Percentiles rank a stretch among this genome's conserved stretches.
phyloP scores from a whole-genome alignment of 2,113 vertebrate genomes.

The Sceloporus undulatus region DNA sequence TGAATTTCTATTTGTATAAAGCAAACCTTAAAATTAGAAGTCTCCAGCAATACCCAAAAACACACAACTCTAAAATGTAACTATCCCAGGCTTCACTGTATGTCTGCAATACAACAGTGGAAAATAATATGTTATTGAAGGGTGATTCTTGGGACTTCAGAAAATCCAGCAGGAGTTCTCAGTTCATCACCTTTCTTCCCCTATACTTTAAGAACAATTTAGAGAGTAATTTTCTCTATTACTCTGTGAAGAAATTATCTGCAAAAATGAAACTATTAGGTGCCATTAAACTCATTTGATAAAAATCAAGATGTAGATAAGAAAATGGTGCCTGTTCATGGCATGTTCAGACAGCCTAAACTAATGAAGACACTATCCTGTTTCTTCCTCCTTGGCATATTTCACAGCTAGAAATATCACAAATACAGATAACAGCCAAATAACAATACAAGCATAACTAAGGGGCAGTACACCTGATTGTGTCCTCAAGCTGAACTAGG shows the following conservation, averaged over 20 bases:
- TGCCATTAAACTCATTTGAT: background rate
- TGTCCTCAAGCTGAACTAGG: too few species aligned
- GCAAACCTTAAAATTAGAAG: too few species aligned
- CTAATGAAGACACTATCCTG: too few species aligned
- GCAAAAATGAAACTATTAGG: background rate
- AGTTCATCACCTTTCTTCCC: background rate
- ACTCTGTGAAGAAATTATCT: background rate
- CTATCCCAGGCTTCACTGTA: too few species aligned
- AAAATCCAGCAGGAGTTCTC: background rate
- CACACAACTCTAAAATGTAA: too few species aligned
- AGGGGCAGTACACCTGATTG: too few species aligned
- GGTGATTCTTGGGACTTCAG: background rate
- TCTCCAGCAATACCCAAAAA: too few species aligned
- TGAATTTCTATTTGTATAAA: too few species aligned
- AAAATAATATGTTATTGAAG: too few species aligned
- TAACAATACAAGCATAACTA: background rate
- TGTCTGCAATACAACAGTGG: too few species aligned
- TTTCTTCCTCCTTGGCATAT: background rate
- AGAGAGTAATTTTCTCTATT: slow-evolving; percentile 6
- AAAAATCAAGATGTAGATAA: background rate
- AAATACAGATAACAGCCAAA: background rate
- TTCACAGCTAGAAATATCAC: background rate
- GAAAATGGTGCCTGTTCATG: background rate
- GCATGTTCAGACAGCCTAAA: too few species aligned
- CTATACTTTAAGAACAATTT: slow-evolving; percentile 2